Evolutionary conservation across 2,888 invertebrate species (phyloP).

Genomic region (Temnothorax unifasciatus): DNA sequence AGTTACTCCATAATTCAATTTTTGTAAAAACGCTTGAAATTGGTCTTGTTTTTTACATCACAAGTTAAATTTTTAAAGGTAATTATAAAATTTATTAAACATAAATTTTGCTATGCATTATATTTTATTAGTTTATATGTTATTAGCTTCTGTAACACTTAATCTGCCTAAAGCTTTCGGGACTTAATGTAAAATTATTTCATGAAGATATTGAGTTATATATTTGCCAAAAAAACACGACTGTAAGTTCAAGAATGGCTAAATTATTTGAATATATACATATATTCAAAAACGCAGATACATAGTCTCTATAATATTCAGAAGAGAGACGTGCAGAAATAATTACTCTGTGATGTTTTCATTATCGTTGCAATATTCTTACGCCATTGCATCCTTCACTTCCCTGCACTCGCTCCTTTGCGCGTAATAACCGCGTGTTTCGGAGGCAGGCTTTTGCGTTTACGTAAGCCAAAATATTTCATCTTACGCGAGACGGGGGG

Average conservation of each 20-base stretch:
- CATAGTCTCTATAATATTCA: background rate
- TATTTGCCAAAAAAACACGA: background rate
- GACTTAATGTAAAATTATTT: background rate
- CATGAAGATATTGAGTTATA: background rate
- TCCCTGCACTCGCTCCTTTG: constrained; percentile 3
- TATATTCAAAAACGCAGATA: background rate
- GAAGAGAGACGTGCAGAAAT: constrained; percentile 57
- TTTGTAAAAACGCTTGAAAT: background rate
- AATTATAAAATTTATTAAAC: background rate
- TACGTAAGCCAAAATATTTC: constrained; percentile 57
- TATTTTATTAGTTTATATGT: background rate
- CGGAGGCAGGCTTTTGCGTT: constrained; percentile 41
- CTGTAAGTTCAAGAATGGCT: background rate
- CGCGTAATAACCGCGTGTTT: constrained; percentile 53
- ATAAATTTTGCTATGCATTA: background rate
- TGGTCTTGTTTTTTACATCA: background rate
- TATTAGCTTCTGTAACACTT: constrained; percentile 3
- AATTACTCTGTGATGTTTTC: constrained; percentile 71
- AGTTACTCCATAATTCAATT: constrained; percentile 5
- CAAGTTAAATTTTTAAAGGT: background rate
- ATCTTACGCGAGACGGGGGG: constrained; percentile 45
- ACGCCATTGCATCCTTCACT: constrained; percentile 48
- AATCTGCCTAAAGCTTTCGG: background rate
- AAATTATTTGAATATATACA: constrained; percentile 10
- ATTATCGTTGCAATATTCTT: constrained; percentile 69